These are phyloP conservation scores for Pseudolaguvia tuberculata DNA, from an alignment of 2,113 vertebrate genomes.

Conservation along the genomic window DNA sequence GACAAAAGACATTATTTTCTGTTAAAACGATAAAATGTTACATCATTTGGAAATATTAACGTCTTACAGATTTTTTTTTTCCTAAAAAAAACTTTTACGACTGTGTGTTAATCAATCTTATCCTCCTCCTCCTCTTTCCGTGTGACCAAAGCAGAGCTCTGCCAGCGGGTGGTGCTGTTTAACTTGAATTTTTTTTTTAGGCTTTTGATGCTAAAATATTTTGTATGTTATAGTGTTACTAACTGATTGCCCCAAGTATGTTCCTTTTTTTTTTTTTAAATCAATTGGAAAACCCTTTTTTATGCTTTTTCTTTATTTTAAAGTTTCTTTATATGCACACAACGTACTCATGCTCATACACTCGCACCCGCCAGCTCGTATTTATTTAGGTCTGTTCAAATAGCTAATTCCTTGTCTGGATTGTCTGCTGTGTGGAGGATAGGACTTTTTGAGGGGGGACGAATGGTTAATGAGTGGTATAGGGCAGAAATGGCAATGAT, in stretches of 20 bases:
- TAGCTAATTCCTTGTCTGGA: slow-evolving; percentile 53
- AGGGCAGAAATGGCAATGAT: slow-evolving; percentile 66
- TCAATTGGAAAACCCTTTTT: slow-evolving; percentile 47
- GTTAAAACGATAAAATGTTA: slow-evolving; percentile 7
- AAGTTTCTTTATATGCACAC: slow-evolving; percentile 13
- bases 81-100: no score
- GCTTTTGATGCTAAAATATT: slow-evolving; percentile 46
- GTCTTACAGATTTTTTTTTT: slow-evolving; percentile 21
- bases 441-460: slow-evolving; percentile 60
- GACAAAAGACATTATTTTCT: no score
- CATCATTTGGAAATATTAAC: slow-evolving; percentile 11
- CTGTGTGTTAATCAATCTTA: background rate
- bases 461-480: slow-evolving; percentile 31
- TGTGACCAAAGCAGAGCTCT: slow-evolving; percentile 74
- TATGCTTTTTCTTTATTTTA: slow-evolving; percentile 6
- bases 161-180: slow-evolving; percentile 72
- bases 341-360: slow-evolving; percentile 1
- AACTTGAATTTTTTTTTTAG: slow-evolving; percentile 62
- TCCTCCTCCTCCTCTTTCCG: slow-evolving; percentile 39
- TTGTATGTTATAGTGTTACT: slow-evolving; percentile 45
- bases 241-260: slow-evolving; percentile 38
- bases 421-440: slow-evolving; percentile 63
- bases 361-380: slow-evolving; percentile 58
- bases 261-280: slow-evolving; percentile 37
- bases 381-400: slow-evolving; percentile 76